These are phyloP conservation scores for Fistularia tabacaria DNA, from an alignment of 2,797 vertebrate species.

Conservation along the genomic window DNA sequence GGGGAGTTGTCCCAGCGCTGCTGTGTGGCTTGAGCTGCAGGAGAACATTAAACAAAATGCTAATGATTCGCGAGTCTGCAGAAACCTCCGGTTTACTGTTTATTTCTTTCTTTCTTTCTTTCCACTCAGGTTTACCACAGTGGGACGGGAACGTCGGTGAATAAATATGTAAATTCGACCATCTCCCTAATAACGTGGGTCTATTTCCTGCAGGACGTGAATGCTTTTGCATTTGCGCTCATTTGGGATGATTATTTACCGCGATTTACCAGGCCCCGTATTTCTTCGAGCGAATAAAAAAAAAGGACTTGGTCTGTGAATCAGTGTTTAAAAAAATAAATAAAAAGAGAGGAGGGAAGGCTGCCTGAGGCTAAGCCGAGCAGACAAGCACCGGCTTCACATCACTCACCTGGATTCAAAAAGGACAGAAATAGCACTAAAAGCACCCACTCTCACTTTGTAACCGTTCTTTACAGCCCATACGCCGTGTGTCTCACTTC, in stretches of 20 bases:
- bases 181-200: constrained; percentile 18
- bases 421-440: constrained; percentile 78
- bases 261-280: constrained; percentile 46
- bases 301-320: constrained; percentile 59
- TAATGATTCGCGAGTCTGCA: constrained; percentile 45
- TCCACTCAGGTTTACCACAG: constrained; percentile 22
- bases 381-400: constrained; percentile 71
- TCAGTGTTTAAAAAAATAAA: constrained; percentile 40
- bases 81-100: constrained; percentile 47
- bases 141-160: constrained; percentile 17
- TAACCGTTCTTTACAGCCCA: constrained; percentile 60
- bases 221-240: constrained; percentile 43
- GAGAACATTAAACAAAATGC: constrained; percentile 42
- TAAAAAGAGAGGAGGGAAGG: constrained; percentile 42
- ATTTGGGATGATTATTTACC: constrained; percentile 54
- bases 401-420: constrained; percentile 74
- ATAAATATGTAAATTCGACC: constrained; percentile 23
- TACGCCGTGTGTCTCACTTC: constrained; percentile 36
- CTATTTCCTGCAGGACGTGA: constrained; percentile 21
- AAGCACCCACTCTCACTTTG: constrained; percentile 73
- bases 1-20: constrained; percentile 33
- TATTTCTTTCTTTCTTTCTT: constrained; percentile 25
- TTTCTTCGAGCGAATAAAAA: constrained; percentile 46
- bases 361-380: constrained; percentile 67
- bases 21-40: constrained; percentile 16